These are phyloP conservation scores for Pipistrellus nathusii DNA, from an alignment of 2,797 vertebrate genomes.

Conservation along the genomic window DNA sequence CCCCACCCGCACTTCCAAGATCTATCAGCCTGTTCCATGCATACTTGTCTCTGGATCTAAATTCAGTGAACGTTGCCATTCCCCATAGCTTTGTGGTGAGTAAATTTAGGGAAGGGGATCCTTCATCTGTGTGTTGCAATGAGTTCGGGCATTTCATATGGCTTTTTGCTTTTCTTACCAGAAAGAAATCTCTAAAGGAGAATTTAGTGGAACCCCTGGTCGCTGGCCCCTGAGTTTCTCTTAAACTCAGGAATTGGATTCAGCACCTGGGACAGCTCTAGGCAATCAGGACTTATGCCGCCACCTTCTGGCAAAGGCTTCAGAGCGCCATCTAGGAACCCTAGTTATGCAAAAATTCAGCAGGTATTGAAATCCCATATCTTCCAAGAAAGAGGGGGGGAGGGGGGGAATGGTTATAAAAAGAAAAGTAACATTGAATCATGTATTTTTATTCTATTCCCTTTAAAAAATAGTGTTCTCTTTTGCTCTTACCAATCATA, in stretches of 20 bases:
- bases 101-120: not conserved
- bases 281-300: constrained; percentile 80
- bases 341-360: constrained; percentile 25
- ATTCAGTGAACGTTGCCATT: not conserved
- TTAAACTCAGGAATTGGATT: not conserved
- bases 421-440: not conserved
- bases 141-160: not conserved
- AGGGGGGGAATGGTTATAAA: not conserved
- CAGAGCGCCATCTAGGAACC: constrained; percentile 20
- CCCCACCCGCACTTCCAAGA: not conserved
- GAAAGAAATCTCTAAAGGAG: not conserved
- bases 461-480: not conserved
- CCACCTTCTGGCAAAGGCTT: constrained; percentile 85
- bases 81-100: not conserved
- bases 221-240: not conserved
- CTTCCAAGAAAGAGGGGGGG: not conserved
- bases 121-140: not conserved
- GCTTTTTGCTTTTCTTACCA: not conserved
- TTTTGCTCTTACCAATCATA: not conserved
- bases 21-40: not conserved
- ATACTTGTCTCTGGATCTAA: not conserved
- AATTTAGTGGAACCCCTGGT: constrained; percentile 26
- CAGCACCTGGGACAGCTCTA: constrained; percentile 84
- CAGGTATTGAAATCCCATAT: not conserved
- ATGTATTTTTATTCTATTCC: not conserved